These are phyloP conservation scores for Epinephelus lanceolatus DNA, from an alignment of 2,113 vertebrate species.

Conservation along the genomic window DNA sequence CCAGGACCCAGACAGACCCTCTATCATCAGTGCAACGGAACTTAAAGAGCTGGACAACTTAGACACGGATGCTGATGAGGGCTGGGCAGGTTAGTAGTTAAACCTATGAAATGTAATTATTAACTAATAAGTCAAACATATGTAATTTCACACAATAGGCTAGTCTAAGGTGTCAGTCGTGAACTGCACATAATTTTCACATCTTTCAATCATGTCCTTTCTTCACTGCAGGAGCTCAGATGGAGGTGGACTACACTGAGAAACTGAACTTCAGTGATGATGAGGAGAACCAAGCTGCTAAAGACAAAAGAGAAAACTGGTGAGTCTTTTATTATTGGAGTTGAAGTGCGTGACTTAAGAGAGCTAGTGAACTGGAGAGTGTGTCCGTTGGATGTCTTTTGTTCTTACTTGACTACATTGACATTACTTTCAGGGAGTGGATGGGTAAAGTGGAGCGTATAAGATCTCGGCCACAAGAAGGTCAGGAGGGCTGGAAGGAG, in stretches of 20 bases:
- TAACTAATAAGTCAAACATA: not conserved
- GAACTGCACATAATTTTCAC: not conserved
- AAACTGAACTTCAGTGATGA: conserved; percentile 99
- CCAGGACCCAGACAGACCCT: conserved; percentile 93
- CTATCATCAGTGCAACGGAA: conserved; percentile 95
- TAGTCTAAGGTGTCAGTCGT: too few species aligned
- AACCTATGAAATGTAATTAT: not conserved
- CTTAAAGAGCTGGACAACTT: conserved; percentile 97
- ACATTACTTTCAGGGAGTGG: conserved; percentile 80
- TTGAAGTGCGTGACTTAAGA: not conserved
- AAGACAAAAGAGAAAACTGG: conserved; percentile 92
- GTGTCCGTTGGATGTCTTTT: too few species aligned
- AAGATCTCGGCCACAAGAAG: conserved; percentile 85
- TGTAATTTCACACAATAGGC: not conserved
- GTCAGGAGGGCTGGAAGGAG: conserved; percentile 88
- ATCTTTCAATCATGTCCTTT: not conserved
- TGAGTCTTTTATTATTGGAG: conserved; percentile 67
- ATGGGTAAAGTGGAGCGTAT: conserved; percentile 87
- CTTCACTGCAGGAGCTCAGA: conserved; percentile 91
- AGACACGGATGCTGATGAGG: conserved; percentile 96
- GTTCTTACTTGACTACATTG: not conserved
- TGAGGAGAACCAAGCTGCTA: conserved; percentile 93
- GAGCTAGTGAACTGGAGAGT: not conserved
- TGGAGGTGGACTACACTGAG: conserved; percentile 98
- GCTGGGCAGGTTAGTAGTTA: conserved; percentile 93